Evolutionary conservation across 2,888 invertebrate genomes (phyloP).

Genomic region (Spodoptera picta): DNA sequence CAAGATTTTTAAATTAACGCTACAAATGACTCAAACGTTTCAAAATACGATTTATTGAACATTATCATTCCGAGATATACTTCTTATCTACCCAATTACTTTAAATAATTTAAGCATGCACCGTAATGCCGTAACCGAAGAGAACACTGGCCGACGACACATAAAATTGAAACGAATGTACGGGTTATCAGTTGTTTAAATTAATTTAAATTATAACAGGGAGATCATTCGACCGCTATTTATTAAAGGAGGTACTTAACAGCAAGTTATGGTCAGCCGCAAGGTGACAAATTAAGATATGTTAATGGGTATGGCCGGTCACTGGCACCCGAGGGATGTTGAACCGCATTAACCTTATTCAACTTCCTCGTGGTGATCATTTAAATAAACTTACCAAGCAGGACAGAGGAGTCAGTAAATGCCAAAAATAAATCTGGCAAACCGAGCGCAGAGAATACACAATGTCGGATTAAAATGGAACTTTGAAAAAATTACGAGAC

Average conservation of each 20-base stretch:
- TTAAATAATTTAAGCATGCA: constrained; percentile 76
- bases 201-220: constrained; percentile 73
- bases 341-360: constrained; percentile 56
- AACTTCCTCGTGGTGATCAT: constrained; percentile 48
- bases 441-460: constrained; percentile 62
- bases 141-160: constrained; percentile 62
- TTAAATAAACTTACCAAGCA: constrained; percentile 52
- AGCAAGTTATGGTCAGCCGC: constrained; percentile 61
- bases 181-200: constrained; percentile 73
- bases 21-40: constrained; percentile 63
- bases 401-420: constrained; percentile 52
- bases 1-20: constrained; percentile 70
- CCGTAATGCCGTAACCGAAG: constrained; percentile 64
- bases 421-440: constrained; percentile 71
- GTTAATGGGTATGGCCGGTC: constrained; percentile 59
- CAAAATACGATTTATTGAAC: constrained; percentile 68
- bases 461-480: constrained; percentile 74
- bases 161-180: constrained; percentile 69
- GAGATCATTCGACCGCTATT: constrained; percentile 70
- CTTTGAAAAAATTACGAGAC: constrained; percentile 79
- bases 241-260: constrained; percentile 62
- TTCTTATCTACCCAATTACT: constrained; percentile 78
- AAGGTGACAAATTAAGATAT: constrained; percentile 68
- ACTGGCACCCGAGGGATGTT: constrained; percentile 57
- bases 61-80: constrained; percentile 67